These are phyloP conservation scores for Drosophila atroscutellata DNA, from an alignment of 2,888 invertebrate species.

Conservation along the genomic window DNA sequence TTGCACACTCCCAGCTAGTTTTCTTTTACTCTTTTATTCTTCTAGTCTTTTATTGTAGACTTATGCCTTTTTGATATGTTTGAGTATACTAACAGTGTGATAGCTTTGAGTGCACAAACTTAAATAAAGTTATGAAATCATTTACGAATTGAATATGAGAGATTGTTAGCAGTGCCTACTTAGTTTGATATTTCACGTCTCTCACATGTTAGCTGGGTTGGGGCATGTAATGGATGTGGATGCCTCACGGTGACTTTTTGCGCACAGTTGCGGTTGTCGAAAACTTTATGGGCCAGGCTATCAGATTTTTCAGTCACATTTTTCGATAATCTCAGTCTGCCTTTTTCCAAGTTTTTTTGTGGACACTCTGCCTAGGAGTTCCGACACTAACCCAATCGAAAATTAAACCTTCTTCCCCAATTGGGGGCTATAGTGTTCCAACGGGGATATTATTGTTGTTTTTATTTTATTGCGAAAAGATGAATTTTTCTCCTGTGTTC, in stretches of 20 bases:
- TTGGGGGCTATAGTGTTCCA: too few species aligned
- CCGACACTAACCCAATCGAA: not conserved
- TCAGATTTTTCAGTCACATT: conserved; percentile 63
- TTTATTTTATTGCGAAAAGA: not conserved
- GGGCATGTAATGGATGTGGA: conserved; percentile 12
- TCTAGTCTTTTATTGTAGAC: not conserved
- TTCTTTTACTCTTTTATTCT: not conserved
- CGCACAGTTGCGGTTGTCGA: conserved; percentile 17
- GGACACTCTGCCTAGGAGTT: not conserved
- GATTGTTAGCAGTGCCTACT: not conserved
- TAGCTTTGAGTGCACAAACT: not conserved
- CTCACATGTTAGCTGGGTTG: not conserved
- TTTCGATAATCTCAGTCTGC: not conserved
- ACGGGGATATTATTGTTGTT: not conserved
- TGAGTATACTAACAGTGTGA: not conserved
- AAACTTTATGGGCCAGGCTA: conserved; percentile 53
- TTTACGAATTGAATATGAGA: not conserved
- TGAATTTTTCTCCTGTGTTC: not conserved
- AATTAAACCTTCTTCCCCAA: not conserved
- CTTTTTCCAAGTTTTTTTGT: not conserved
- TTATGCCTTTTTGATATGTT: too few species aligned
- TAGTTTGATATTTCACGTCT: not conserved
- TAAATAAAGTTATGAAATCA: not conserved
- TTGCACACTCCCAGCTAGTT: conserved; percentile 6
- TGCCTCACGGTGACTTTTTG: conserved; percentile 18